These are phyloP conservation scores for Piprites chloris DNA, from an alignment of 2,113 vertebrate genomes.

Conservation along the genomic window DNA sequence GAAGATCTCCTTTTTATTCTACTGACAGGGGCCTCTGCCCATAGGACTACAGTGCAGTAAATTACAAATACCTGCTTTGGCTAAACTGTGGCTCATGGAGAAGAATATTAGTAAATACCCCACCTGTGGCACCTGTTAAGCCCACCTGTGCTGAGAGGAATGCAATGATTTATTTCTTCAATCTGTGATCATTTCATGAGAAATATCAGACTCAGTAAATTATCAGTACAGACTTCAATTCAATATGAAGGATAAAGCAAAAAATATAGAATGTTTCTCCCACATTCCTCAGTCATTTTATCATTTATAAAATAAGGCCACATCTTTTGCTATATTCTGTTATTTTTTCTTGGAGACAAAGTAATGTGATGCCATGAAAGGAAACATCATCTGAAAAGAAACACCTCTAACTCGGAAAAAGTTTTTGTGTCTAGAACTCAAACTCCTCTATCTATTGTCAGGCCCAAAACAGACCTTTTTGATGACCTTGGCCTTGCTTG, in stretches of 20 bases:
- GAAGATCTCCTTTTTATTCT: neutral
- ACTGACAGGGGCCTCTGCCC: neutral
- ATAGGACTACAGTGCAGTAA: neutral
- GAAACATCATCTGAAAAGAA: neutral
- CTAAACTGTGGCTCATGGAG: neutral
- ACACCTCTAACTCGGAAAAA: neutral
- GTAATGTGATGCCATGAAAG: neutral
- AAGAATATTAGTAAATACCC: neutral
- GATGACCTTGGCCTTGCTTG: neutral
- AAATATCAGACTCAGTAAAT: neutral
- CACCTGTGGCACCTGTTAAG: neutral
- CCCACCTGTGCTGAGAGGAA: neutral
- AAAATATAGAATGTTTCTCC: neutral
- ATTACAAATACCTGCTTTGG: neutral
- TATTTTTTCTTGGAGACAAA: neutral
- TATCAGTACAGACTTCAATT: neutral
- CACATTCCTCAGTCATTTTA: neutral
- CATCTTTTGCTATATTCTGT: neutral
- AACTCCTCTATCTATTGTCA: neutral
- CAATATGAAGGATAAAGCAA: neutral
- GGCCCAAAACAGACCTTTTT: neutral
- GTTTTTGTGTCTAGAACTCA: neutral
- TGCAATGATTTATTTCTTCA: neutral
- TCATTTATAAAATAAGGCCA: neutral
- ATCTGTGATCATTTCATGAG: neutral